Evolutionary conservation across 2,888 invertebrate species (phyloP).

Genomic region (Latrodectus hesperus): DNA sequence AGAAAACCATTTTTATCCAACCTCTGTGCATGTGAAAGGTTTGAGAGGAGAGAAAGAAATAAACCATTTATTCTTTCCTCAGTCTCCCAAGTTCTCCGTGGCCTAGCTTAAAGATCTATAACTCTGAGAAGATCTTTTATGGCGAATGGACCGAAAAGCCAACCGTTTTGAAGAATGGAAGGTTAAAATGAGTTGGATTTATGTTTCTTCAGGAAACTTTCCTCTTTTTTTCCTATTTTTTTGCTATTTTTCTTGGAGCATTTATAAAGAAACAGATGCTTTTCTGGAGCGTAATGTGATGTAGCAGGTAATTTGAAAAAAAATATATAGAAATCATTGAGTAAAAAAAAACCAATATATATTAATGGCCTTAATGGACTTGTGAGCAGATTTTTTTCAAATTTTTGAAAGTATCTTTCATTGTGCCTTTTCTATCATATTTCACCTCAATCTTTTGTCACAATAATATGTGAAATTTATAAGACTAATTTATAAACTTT

Average conservation of each 20-base stretch:
- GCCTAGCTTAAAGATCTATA: constrained; percentile 34
- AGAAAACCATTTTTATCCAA: no score
- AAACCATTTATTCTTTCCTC: constrained; percentile 56
- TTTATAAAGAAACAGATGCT: constrained; percentile 25
- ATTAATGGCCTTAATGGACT: not conserved
- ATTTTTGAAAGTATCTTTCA: no score
- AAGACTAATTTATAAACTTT: no score
- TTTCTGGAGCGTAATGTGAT: constrained; percentile 11
- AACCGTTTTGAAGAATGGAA: constrained; percentile 49
- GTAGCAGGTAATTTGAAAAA: constrained; percentile 19
- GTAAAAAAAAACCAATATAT: not conserved
- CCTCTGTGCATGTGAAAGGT: no score
- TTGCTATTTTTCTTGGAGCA: constrained; percentile 21
- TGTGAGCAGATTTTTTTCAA: not conserved
- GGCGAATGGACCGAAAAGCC: constrained; percentile 53
- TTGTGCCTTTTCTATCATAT: no score
- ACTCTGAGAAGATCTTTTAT: constrained; percentile 42
- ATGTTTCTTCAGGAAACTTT: constrained; percentile 29
- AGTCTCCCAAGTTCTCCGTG: constrained; percentile 22
- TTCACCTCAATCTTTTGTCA: no score
- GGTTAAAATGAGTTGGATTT: constrained; percentile 53
- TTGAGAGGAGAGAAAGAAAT: constrained; percentile 15
- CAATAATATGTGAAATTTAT: no score
- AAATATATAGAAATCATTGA: not conserved
- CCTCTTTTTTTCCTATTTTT: not conserved